Percentiles rank a stretch among this genome's conserved stretches.
These are phyloP conservation scores for Anser cygnoides DNA, from an alignment of 2,113 vertebrate genomes.

Conservation along the genomic window DNA sequence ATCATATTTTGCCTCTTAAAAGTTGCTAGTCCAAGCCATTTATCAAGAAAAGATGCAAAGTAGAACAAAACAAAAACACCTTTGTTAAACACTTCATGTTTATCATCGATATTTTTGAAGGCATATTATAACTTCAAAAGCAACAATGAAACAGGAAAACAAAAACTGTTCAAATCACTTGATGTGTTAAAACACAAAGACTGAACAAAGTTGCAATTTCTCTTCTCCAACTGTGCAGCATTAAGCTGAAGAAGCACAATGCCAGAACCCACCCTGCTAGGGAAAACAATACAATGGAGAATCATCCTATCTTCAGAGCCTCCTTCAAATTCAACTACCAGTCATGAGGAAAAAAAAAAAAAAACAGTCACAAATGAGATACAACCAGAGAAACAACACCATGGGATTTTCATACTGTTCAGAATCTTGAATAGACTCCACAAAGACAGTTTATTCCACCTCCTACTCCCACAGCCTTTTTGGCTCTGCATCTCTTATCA, in stretches of 20 bases:
- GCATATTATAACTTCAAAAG: background rate
- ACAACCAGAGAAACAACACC: background rate
- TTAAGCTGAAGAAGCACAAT: background rate
- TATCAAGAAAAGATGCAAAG: background rate
- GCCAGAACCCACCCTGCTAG: fast-evolving
- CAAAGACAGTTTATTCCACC: background rate
- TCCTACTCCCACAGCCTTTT: background rate
- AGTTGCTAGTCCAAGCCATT: background rate
- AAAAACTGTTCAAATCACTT: background rate
- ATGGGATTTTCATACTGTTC: background rate
- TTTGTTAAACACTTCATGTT: background rate
- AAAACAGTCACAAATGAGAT: background rate
- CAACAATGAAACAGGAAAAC: background rate
- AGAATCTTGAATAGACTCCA: background rate
- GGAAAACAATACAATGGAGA: background rate
- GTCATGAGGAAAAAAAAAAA: background rate
- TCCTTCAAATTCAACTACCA: background rate
- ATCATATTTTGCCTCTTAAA: background rate
- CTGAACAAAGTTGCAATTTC: background rate
- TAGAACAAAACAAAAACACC: background rate
- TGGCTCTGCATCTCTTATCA: background rate
- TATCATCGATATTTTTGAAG: background rate
- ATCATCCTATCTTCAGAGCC: background rate
- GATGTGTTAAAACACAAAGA: background rate
- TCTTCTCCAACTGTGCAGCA: background rate